These are phyloP conservation scores for Onychostoma macrolepis DNA, from an alignment of 2,113 vertebrate species.

Conservation along the genomic window DNA sequence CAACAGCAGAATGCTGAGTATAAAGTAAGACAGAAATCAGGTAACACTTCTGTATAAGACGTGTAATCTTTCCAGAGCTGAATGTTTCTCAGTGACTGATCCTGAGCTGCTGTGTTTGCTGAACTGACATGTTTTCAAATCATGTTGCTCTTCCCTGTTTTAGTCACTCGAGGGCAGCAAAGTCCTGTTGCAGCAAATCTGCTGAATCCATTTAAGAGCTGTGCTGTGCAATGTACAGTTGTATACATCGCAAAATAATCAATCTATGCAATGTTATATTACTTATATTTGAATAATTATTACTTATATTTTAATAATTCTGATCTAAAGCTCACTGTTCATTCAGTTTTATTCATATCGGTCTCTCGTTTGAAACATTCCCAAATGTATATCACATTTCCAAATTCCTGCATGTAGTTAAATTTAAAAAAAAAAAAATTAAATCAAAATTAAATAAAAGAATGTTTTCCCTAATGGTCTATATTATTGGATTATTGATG, in stretches of 20 bases:
- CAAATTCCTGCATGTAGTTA: neutral
- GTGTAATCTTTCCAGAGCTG: neutral
- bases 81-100: neutral
- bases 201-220: neutral
- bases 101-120: neutral
- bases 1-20: neutral
- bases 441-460: too few relatives aligned
- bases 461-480: neutral
- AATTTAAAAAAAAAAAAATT: too few relatives aligned
- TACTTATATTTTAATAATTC: neutral
- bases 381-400: neutral
- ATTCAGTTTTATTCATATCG: neutral
- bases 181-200: conserved; percentile 40
- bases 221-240: neutral
- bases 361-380: neutral
- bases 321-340: neutral
- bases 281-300: neutral
- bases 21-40: neutral
- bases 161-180: conserved; percentile 72
- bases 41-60: neutral
- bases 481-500: conserved; percentile 53
- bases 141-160: neutral
- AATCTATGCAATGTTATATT: neutral
- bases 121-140: neutral
- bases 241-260: too few relatives aligned